Conservation (phyloP, 2,888 invertebrate genomes). For the Cremastinae sp. region DNA sequence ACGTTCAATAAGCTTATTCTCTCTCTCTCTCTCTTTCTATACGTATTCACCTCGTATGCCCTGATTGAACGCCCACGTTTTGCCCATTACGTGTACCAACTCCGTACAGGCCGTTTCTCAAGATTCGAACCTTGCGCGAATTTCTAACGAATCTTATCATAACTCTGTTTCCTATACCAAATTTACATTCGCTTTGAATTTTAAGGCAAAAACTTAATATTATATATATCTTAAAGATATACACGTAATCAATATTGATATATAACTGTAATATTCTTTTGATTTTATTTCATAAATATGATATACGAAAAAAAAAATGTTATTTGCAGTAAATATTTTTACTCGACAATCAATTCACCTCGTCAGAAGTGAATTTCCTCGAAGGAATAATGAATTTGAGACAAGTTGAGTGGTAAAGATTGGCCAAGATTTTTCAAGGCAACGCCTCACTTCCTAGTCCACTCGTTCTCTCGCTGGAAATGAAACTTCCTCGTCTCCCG, state of each 20-base stretch:
- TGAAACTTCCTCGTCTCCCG: slow-evolving; percentile 12
- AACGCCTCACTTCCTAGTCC: slow-evolving; percentile 34
- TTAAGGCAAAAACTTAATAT: too few relatives aligned
- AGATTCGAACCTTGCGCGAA: background rate
- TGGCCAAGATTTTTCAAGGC: slow-evolving; percentile 52
- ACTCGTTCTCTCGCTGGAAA: slow-evolving; percentile 2
- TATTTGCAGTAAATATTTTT: slow-evolving; percentile 13
- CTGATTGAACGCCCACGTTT: slow-evolving; percentile 48
- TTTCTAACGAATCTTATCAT: too few relatives aligned
- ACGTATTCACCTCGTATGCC: slow-evolving; percentile 34
- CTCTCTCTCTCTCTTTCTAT: too few relatives aligned
- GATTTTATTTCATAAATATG: too few relatives aligned
- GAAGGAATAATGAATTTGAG: slow-evolving; percentile 38
- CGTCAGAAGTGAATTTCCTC: slow-evolving; percentile 17
- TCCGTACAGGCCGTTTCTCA: background rate
- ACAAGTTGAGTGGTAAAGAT: slow-evolving; percentile 41
- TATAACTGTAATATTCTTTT: too few relatives aligned
- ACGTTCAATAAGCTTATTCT: slow-evolving; percentile 76
- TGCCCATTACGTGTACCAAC: slow-evolving; percentile 28
- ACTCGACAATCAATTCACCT: slow-evolving; percentile 28
- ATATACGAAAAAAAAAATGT: background rate
- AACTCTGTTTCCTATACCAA: too few relatives aligned
- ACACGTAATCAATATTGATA: too few relatives aligned
- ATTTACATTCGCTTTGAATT: too few relatives aligned
- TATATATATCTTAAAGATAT: too few relatives aligned